A percentile compares a stretch with the other conserved stretches of the same genome.
Conservation (phyloP, 1,140 invertebrate species). For the Danaus plexippus region DNA sequence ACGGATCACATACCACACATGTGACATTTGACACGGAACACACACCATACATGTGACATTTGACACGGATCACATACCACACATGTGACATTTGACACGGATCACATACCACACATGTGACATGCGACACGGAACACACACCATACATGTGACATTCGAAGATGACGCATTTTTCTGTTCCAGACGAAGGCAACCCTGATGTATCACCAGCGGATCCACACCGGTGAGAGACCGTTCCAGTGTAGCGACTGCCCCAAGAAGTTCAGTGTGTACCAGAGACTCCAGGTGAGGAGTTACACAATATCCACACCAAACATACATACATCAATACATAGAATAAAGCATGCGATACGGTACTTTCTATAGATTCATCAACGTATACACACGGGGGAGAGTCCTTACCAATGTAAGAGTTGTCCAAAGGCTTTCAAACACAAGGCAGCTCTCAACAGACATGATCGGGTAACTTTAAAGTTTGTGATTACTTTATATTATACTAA, state of each 20-base stretch:
- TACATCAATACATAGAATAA: neutral
- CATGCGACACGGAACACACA: too few species aligned
- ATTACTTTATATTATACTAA: neutral
- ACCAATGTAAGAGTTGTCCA: conserved; percentile 38
- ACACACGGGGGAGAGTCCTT: conserved; percentile 49
- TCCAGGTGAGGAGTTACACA: conserved; percentile 30
- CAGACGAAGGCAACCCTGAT: conserved; percentile 36
- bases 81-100: too few species aligned
- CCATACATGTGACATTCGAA: too few species aligned
- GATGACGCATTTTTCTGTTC: neutral
- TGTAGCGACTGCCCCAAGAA: conserved; percentile 75
- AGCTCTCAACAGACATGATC: conserved; percentile 38
- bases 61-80: too few species aligned
- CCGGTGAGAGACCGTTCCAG: conserved; percentile 79
- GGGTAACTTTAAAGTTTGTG: conserved; percentile 19
- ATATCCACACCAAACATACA: neutral
- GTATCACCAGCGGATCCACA: conserved; percentile 75
- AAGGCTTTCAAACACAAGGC: conserved; percentile 49
- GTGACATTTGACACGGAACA: too few species aligned
- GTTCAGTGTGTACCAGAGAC: conserved; percentile 38
- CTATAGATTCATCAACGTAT: conserved; percentile 45
- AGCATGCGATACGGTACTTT: neutral
- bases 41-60: too few species aligned
- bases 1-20: too few species aligned
- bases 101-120: too few species aligned